phyloP scores from a whole-genome alignment of 2,113 vertebrate species.

The Dromiciops gliroides region DNA sequence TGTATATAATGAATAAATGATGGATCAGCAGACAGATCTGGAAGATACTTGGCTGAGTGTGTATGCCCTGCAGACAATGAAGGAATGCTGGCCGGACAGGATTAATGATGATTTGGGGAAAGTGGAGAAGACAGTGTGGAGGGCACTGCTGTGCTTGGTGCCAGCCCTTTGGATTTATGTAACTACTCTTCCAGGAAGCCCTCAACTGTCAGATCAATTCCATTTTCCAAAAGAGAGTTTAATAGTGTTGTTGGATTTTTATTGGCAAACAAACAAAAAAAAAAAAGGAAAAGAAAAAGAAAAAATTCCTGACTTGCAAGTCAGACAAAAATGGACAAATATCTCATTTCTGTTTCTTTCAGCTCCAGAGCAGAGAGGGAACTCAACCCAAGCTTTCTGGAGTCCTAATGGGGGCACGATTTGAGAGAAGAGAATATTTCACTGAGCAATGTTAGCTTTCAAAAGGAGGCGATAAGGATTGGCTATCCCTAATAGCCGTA shows the following conservation, averaged over 20 bases:
- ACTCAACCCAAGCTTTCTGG: neutral
- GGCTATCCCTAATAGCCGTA: neutral
- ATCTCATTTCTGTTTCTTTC: neutral
- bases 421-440: neutral
- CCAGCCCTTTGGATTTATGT: constrained; percentile 16
- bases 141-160: neutral
- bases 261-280: constrained; percentile 39
- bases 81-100: neutral
- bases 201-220: constrained; percentile 10
- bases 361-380: neutral
- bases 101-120: neutral
- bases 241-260: constrained; percentile 60
- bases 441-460: neutral
- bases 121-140: neutral
- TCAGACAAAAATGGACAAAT: neutral
- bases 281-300: constrained; percentile 39
- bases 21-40: neutral
- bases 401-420: neutral
- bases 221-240: constrained; percentile 47
- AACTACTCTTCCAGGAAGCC: neutral
- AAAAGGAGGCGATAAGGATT: neutral
- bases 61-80: neutral
- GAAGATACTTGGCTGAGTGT: neutral
- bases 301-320: constrained; percentile 27
- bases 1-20: neutral